phyloP scores from a whole-genome alignment of 2,113 vertebrate species.

The Seriola dumerili region DNA sequence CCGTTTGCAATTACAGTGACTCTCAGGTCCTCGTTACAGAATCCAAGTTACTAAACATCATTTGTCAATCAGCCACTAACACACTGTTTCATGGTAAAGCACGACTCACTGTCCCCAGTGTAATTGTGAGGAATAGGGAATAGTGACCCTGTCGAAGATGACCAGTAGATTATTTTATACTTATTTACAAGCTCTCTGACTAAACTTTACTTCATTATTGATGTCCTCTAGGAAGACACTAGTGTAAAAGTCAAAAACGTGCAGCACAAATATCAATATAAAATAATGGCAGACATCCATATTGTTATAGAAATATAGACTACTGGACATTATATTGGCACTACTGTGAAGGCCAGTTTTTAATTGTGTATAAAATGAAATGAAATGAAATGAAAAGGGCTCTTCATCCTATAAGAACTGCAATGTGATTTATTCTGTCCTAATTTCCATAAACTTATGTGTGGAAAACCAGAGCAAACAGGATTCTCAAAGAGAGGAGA shows the following conservation, averaged over 20 bases:
- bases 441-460: conserved; percentile 4
- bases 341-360: background rate
- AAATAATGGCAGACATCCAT: background rate
- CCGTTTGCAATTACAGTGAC: conserved; percentile 13
- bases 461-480: background rate
- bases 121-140: background rate
- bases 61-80: conserved; percentile 26
- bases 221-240: too few species aligned
- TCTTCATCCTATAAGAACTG: background rate
- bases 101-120: background rate
- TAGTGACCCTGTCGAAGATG: background rate
- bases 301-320: background rate
- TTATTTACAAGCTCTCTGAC: background rate
- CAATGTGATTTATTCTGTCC: background rate
- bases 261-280: background rate
- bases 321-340: background rate
- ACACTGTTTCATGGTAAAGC: background rate
- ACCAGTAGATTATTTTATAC: too few species aligned
- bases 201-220: background rate
- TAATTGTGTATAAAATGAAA: background rate
- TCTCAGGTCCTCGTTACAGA: conserved; percentile 11
- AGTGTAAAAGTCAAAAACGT: background rate
- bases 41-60: conserved; percentile 1
- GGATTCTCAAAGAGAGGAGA: background rate
- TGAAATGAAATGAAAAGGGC: background rate